Evolutionary conservation across 2,888 invertebrate species (phyloP).

Genomic region (Lasius fuliginosus): DNA sequence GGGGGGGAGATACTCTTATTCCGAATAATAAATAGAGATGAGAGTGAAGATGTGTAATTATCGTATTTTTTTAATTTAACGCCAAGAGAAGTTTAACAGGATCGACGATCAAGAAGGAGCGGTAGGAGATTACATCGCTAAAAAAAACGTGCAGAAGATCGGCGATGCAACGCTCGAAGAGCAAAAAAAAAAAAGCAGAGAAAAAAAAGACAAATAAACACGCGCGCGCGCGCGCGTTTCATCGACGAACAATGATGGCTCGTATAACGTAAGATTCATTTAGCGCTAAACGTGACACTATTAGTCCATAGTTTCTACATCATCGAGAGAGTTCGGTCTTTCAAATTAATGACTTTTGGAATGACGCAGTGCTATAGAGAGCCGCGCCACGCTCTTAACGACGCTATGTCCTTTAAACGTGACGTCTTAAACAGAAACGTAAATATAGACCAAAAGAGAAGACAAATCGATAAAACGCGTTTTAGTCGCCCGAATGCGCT

Average conservation of each 20-base stretch:
- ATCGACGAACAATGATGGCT: neutral
- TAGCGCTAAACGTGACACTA: neutral
- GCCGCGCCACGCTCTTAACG: neutral
- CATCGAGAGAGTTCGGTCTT: neutral
- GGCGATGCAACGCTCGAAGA: neutral
- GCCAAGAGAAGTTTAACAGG: neutral
- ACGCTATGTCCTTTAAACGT: neutral
- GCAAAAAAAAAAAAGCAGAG: neutral
- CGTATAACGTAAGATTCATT: neutral
- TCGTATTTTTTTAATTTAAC: neutral
- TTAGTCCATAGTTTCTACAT: neutral
- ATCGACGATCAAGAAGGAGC: conserved; percentile 16
- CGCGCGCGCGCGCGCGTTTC: neutral
- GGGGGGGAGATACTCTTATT: neutral
- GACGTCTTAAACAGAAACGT: conserved; percentile 1
- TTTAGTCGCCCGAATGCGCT: conserved; percentile 2
- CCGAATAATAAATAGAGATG: conserved; percentile 2
- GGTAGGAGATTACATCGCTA: neutral
- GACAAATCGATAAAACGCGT: neutral
- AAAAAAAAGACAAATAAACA: neutral
- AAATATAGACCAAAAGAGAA: conserved; percentile 6
- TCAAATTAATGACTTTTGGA: neutral
- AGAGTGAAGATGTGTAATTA: neutral
- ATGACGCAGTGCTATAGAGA: neutral
- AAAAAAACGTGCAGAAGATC: neutral